A percentile compares a stretch with the other conserved stretches of the same genome.
Conservation (phyloP, 2,797 vertebrate species). For the Prionace glauca region DNA sequence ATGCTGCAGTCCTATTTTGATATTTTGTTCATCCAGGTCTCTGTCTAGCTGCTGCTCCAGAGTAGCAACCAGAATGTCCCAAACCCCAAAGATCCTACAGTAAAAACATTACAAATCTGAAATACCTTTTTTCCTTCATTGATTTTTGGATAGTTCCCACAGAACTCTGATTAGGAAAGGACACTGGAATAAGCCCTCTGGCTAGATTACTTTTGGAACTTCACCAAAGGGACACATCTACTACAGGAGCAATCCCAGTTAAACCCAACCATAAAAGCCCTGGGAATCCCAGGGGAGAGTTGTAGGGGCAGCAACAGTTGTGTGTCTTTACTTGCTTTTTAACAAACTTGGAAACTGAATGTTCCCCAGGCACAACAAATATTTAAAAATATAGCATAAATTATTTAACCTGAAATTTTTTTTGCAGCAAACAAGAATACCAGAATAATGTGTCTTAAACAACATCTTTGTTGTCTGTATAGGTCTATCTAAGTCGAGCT, state of each 20-base stretch:
- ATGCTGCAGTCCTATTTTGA: not conserved
- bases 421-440: not conserved
- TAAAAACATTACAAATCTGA: not conserved
- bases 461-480: slow-evolving; percentile 32
- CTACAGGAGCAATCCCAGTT: not conserved
- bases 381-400: not conserved
- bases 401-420: not conserved
- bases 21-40: not conserved
- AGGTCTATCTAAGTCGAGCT: slow-evolving; percentile 66
- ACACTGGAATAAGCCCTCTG: not conserved
- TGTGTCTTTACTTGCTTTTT: not conserved
- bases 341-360: not conserved
- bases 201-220: not conserved
- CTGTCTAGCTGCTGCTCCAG: not conserved
- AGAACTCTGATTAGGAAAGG: not conserved
- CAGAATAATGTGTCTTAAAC: not conserved
- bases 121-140: not conserved
- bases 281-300: not conserved
- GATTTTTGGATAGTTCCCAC: not conserved
- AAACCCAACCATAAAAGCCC: not conserved
- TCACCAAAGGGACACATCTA: not conserved
- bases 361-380: not conserved
- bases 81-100: not conserved
- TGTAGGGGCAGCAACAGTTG: too few relatives aligned
- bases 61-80: not conserved